Evolutionary conservation across 2,797 vertebrate genomes (phyloP), one percentile per base, ranked within the genome.

Genomic region (Cirrhinus molitorella): DNA sequence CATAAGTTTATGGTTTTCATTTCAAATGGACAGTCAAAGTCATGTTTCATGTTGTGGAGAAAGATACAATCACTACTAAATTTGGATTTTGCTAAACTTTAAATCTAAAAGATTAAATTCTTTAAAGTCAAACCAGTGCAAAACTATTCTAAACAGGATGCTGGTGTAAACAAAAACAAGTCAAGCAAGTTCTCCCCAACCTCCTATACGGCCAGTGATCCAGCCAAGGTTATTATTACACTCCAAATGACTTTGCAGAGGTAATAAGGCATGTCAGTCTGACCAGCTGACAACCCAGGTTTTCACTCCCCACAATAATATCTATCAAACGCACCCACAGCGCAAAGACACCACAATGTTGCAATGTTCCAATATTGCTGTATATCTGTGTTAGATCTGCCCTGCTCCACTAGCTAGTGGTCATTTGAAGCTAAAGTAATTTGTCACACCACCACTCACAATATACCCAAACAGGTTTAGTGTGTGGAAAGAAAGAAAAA

Each of bases 211-310:
- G 72, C 74, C n/a, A 75, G 57, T 21, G 59, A 53, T 66, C 31
- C 59, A 61, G 53, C 19, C 61, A 80, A 40, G 49, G 65, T 80
- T 83, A 43, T 66, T 75, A 63, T 49, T 72, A 80, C 49, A 80
- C 68, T 79, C 57, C 57, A 85, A 85, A 87, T 79, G 75, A 82
- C 81, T 87, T 85, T 84, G 59, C 55, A 63, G 70, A 82, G 85
- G 79, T 84, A 82, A 87, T 85, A 85, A 82, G 86, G 79, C 74
- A 81, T 84, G 82, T 28, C 40, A 70, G 73, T 71, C 63, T 73
- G 80, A 77, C 68, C 81, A 76, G 84, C 79, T 85, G 68, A 88
- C 55, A 84, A 55, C 34, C 75, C 16, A 28, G 45, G 66, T 85
- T 85, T 83, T 86, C 25, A 72, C 67, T 83, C 77, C 85, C 68